Evolutionary conservation across 2,797 vertebrate species (phyloP).

Genomic region (Chelonia mydas): DNA sequence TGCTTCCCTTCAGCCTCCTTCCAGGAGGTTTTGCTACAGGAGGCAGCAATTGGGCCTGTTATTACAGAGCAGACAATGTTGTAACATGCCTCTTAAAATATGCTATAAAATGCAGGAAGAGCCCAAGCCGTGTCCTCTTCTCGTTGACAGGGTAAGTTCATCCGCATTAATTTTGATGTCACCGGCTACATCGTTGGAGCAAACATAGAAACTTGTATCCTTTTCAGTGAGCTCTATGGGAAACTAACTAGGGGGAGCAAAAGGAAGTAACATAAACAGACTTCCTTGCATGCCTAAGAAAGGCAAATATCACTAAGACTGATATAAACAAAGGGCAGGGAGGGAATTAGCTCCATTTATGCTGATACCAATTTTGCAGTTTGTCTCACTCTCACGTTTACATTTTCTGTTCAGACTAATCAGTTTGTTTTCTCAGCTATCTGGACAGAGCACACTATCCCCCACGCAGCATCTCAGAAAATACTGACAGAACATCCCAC

Average conservation of each 20-base stretch:
- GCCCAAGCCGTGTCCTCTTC: constrained; percentile 12
- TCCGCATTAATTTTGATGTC: constrained; percentile 98
- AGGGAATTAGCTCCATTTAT: not conserved
- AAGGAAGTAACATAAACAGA: constrained; percentile 36
- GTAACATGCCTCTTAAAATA: not conserved
- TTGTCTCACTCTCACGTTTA: not conserved
- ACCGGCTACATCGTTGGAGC: constrained; percentile 97
- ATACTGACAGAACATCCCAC: not conserved
- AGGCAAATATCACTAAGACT: constrained; percentile 48
- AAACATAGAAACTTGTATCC: constrained; percentile 99
- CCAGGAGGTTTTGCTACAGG: fast-evolving
- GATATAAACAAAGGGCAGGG: constrained; percentile 26
- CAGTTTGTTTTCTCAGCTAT: not conserved
- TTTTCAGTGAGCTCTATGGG: constrained; percentile 55
- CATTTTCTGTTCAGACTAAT: not conserved
- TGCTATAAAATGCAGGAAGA: not conserved
- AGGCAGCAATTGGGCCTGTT: not conserved
- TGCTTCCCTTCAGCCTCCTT: not conserved
- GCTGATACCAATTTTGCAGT: not conserved
- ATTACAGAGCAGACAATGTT: not conserved
- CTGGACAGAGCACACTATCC: not conserved
- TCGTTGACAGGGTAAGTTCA: constrained; percentile 93
- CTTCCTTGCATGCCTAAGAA: constrained; percentile 28
- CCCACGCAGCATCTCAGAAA: not conserved
- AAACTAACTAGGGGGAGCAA: not conserved